phyloP scores from a whole-genome alignment of 2,888 invertebrate genomes.

The Bedellia somnulentella region DNA sequence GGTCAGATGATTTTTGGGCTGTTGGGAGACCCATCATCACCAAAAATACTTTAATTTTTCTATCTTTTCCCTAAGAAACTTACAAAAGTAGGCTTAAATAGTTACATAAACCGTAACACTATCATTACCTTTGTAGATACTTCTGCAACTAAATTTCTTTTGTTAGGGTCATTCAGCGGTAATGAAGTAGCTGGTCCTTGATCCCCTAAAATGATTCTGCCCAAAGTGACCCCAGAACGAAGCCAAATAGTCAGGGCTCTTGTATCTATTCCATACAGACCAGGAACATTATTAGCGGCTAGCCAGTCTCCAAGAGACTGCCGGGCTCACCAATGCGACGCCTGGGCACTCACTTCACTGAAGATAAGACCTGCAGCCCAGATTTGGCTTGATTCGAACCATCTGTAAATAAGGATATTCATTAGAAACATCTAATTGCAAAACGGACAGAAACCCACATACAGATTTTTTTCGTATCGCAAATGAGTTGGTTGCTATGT shows the following conservation, averaged over 20 bases:
- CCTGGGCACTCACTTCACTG: conserved; percentile 81
- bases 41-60: too few species aligned
- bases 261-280: conserved; percentile 92
- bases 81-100: too few species aligned
- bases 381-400: conserved; percentile 89
- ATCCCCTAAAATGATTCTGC: conserved; percentile 63
- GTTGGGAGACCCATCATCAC: too few species aligned
- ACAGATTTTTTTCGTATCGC: too few species aligned
- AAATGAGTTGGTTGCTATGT: too few species aligned
- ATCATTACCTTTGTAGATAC: conserved; percentile 83
- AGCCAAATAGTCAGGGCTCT: conserved; percentile 90
- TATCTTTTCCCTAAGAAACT: conserved; percentile 1
- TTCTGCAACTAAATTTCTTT: conserved; percentile 84
- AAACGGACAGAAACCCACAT: too few species aligned
- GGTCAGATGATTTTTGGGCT: too few species aligned
- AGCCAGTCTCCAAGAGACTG: conserved; percentile 87
- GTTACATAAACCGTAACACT: too few species aligned
- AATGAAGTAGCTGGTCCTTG: conserved; percentile 36
- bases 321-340: conserved; percentile 88
- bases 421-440: too few species aligned
- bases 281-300: conserved; percentile 75
- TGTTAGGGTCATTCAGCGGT: conserved; percentile 75
- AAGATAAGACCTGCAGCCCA: conserved; percentile 93
- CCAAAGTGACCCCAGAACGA: conserved; percentile 83
- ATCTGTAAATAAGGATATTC: too few species aligned